A percentile compares a stretch with the other conserved stretches of the same genome.
These are phyloP conservation scores for Mesocricetus auratus DNA, from an alignment of 2,113 vertebrate genomes.

Conservation along the genomic window DNA sequence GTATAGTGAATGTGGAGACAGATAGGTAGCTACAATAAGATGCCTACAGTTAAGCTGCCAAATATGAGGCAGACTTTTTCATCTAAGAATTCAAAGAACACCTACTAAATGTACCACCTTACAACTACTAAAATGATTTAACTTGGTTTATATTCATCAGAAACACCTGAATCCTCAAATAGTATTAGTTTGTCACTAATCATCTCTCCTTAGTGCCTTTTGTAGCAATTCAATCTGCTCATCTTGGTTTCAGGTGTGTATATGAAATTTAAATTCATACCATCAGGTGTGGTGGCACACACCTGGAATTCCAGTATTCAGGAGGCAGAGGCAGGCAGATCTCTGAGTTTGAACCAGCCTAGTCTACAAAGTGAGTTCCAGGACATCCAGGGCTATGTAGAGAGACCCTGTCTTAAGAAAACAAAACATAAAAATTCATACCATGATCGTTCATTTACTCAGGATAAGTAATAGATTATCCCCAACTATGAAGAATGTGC, in stretches of 20 bases:
- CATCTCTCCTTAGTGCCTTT: constrained; percentile 9
- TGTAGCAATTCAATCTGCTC: not conserved
- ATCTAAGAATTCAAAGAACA: not conserved
- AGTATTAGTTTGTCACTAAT: constrained; percentile 15
- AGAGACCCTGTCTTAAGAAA: not conserved
- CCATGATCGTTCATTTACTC: not conserved
- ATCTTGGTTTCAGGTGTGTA: not conserved
- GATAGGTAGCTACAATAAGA: not conserved
- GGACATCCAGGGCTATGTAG: not conserved
- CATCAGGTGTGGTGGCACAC: not conserved
- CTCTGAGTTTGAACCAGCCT: not conserved
- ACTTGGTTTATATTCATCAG: not conserved
- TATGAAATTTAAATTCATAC: constrained; percentile 45
- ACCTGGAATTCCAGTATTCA: not conserved
- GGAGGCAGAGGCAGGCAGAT: not conserved
- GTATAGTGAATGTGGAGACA: not conserved
- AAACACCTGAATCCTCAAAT: not conserved
- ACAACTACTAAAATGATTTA: constrained; percentile 8
- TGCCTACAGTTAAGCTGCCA: constrained; percentile 26
- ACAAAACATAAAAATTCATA: not conserved
- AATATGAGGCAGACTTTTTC: constrained; percentile 33
- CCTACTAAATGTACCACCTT: not conserved
- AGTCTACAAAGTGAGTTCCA: not conserved
- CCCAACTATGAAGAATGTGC: not conserved
- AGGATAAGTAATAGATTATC: constrained; percentile 23